Percentiles rank a stretch among this genome's conserved stretches.
Conservation (phyloP, 1,140 invertebrate genomes). For the Rhopalosiphum padi region DNA sequence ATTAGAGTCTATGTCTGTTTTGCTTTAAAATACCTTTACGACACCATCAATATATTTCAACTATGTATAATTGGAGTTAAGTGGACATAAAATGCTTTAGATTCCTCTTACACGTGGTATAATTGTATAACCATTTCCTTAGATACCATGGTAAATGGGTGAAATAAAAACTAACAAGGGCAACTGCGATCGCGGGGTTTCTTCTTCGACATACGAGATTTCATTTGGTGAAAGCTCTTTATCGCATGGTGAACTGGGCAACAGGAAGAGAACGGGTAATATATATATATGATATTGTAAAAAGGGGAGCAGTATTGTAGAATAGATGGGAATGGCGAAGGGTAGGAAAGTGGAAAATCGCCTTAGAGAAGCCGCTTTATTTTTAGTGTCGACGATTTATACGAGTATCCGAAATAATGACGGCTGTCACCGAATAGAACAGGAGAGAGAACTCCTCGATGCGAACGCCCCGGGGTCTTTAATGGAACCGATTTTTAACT, state of each 20-base stretch:
- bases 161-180: conserved; percentile 39
- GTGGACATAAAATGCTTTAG: background rate
- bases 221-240: conserved; percentile 49
- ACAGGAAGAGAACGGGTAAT: background rate
- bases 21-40: background rate
- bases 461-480: conserved; percentile 27
- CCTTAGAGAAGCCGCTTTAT: conserved; percentile 47
- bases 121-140: conserved; percentile 12
- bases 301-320: background rate
- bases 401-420: conserved; percentile 57
- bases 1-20: background rate
- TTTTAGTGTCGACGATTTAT: conserved; percentile 55
- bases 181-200: background rate
- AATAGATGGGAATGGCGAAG: background rate
- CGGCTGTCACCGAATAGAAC: conserved; percentile 52
- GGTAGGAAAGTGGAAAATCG: background rate
- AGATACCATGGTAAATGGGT: background rate
- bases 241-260: background rate
- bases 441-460: conserved; percentile 1
- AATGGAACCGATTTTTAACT: conserved; percentile 58
- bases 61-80: background rate
- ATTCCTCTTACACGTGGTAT: background rate
- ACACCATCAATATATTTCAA: background rate
- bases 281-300: conserved; percentile 19
- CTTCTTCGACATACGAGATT: background rate